Conservation (phyloP, 2,113 vertebrate species). For the Pelvicachromis taeniatus region DNA sequence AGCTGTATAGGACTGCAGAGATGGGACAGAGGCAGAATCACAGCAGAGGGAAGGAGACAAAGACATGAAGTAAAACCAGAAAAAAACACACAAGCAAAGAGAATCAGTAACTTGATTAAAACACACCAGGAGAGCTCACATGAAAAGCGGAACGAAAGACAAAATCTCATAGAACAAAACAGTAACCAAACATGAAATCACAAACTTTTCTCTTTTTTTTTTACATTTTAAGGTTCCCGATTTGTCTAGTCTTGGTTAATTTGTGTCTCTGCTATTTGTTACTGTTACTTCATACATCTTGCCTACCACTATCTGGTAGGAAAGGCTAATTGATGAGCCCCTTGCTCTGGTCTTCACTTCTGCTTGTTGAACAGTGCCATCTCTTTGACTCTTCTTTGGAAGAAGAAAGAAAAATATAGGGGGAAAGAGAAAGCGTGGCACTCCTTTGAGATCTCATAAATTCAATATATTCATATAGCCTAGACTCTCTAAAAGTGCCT, state of each 20-base stretch:
- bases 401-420: neutral
- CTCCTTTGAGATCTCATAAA: constrained; percentile 65
- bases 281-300: neutral
- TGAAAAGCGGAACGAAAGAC: neutral
- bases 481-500: constrained; percentile 53
- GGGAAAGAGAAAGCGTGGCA: neutral
- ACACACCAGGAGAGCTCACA: neutral
- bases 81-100: neutral
- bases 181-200: neutral
- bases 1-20: neutral
- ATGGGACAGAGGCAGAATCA: neutral
- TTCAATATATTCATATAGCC: constrained; percentile 60
- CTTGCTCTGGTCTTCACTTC: neutral
- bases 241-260: neutral
- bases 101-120: neutral
- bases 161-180: neutral
- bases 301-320: neutral
- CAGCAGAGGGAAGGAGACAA: neutral
- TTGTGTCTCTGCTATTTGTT: neutral
- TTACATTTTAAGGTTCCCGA: neutral
- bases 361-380: neutral
- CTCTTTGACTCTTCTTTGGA: neutral
- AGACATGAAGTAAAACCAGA: neutral
- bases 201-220: neutral
- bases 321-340: neutral